phyloP scores from a whole-genome alignment of 2,797 vertebrate genomes.

The Aldrovandia affinis region DNA sequence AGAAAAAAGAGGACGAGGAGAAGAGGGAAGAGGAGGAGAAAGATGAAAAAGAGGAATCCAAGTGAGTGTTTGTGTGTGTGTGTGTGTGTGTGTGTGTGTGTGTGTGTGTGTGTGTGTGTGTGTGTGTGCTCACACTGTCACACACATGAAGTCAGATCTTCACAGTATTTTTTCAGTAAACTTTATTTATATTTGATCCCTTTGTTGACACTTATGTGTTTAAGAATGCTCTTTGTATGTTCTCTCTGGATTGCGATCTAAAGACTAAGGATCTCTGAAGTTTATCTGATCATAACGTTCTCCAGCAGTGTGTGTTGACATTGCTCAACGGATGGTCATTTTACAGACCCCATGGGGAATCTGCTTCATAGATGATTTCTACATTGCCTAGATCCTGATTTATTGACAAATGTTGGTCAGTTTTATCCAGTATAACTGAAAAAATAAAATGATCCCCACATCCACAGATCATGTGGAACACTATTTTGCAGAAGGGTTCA shows the following conservation, averaged over 20 bases:
- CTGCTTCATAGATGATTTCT: not conserved
- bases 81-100: not conserved
- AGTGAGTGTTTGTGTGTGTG: conserved; percentile 70
- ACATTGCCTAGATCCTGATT: not conserved
- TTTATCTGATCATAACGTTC: too few species aligned
- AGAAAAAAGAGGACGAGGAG: conserved; percentile 97
- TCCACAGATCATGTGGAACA: not conserved
- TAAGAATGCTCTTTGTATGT: not conserved
- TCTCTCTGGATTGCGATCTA: not conserved
- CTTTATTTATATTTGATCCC: not conserved
- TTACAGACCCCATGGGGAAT: not conserved
- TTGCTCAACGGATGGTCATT: not conserved
- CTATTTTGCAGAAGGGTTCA: not conserved
- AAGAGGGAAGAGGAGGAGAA: conserved; percentile 99
- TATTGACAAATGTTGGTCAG: not conserved
- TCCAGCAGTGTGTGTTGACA: not conserved
- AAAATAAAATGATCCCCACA: not conserved
- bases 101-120: not conserved
- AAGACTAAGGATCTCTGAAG: not conserved
- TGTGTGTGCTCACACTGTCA: too few species aligned
- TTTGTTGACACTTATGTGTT: not conserved
- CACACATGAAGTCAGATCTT: not conserved
- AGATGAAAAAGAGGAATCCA: conserved; percentile 96
- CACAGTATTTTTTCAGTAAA: not conserved
- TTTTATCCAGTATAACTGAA: not conserved